Percentiles rank a stretch among this genome's conserved stretches.
These are phyloP conservation scores for Pteropus rufus DNA, from an alignment of 2,797 vertebrate genomes.

Conservation along the genomic window DNA sequence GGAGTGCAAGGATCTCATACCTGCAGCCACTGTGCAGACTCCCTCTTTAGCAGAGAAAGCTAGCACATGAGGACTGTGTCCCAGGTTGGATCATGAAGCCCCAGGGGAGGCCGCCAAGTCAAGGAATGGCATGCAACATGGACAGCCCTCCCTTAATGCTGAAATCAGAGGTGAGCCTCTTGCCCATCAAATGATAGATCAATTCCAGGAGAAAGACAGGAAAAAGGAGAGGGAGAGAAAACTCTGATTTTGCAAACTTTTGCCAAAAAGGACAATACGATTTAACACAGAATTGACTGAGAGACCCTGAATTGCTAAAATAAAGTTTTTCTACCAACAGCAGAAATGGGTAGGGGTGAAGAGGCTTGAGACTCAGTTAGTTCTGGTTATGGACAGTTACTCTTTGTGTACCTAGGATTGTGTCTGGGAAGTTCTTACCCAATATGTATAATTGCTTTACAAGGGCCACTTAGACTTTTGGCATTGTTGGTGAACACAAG, in stretches of 20 bases:
- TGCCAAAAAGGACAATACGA: background rate
- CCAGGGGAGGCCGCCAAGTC: background rate
- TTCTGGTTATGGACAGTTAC: background rate
- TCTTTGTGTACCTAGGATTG: background rate
- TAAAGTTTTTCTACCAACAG: background rate
- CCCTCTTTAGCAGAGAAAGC: background rate
- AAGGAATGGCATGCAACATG: background rate
- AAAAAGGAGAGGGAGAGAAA: background rate
- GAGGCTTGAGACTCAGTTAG: background rate
- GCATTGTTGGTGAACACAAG: background rate
- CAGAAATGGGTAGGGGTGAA: background rate
- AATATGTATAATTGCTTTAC: background rate
- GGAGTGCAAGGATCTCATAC: background rate
- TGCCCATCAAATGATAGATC: background rate
- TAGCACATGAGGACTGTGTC: rapidly evolving
- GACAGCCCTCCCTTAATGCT: background rate
- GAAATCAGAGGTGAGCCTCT: background rate
- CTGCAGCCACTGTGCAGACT: background rate
- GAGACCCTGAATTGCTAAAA: background rate
- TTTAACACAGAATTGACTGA: background rate
- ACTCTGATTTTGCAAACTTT: background rate
- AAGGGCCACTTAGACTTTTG: background rate
- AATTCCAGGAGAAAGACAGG: background rate
- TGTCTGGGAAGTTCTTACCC: background rate
- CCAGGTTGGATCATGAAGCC: background rate